phyloP scores from a whole-genome alignment of 2,888 invertebrate species.

The Pandemis corylana region DNA sequence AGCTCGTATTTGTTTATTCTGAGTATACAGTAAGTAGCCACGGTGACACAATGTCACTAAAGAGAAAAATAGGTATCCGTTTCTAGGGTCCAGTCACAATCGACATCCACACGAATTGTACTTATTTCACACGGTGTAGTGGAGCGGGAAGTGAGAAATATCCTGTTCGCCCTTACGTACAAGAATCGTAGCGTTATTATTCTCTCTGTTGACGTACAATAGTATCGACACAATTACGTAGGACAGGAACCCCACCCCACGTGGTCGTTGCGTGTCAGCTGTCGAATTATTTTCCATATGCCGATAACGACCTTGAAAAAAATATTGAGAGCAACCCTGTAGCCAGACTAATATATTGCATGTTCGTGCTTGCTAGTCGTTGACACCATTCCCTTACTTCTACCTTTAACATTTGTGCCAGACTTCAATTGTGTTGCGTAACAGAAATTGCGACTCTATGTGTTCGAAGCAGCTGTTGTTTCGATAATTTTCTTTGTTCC shows the following conservation, averaged over 20 bases:
- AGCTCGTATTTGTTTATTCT: neutral
- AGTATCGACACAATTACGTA: conserved; percentile 16
- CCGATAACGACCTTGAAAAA: conserved; percentile 63
- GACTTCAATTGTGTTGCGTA: conserved; percentile 26
- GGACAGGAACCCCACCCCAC: conserved; percentile 44
- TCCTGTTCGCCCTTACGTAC: conserved; percentile 41
- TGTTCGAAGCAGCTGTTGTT: conserved; percentile 25
- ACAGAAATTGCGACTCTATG: conserved; percentile 25
- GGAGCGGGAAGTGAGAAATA: conserved; percentile 39
- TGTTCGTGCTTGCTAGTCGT: conserved; percentile 57
- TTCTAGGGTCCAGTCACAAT: conserved; percentile 19
- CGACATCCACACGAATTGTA: conserved; percentile 14
- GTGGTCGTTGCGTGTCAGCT: conserved; percentile 58
- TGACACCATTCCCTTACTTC: conserved; percentile 55
- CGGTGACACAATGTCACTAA: neutral
- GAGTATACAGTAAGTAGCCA: neutral
- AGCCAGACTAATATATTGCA: conserved; percentile 50
- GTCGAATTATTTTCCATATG: conserved; percentile 57
- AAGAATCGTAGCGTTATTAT: conserved; percentile 34
- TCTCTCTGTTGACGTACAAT: conserved; percentile 28
- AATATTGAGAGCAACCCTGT: conserved; percentile 56
- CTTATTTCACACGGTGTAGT: conserved; percentile 16
- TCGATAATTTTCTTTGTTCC: conserved; percentile 42
- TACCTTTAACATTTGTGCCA: conserved; percentile 32
- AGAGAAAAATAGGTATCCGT: conserved; percentile 11